These are phyloP conservation scores for Mus pahari DNA, from an alignment of 2,113 vertebrate species.

Conservation along the genomic window DNA sequence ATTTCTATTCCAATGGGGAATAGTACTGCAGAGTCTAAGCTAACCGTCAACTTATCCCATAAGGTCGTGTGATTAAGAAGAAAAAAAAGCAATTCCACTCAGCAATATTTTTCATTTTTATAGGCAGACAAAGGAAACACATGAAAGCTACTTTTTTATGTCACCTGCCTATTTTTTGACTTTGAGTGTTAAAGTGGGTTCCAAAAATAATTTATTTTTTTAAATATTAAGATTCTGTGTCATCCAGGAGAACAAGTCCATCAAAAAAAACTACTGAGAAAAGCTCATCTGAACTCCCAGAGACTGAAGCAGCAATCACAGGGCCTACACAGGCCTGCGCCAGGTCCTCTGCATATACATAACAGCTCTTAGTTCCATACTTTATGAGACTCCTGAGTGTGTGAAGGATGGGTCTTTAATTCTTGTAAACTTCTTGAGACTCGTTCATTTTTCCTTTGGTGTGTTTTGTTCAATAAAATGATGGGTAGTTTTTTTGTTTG, in stretches of 20 bases:
- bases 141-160: neutral
- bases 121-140: neutral
- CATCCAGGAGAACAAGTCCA: neutral
- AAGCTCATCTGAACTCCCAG: neutral
- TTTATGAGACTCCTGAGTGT: neutral
- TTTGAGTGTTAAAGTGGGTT: neutral
- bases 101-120: neutral
- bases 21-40: neutral
- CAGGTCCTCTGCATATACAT: neutral
- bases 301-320: neutral
- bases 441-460: neutral
- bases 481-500: neutral
- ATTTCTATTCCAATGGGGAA: constrained; percentile 26
- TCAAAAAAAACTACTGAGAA: neutral
- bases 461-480: neutral
- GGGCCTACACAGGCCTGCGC: neutral
- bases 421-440: neutral
- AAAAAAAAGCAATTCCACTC: neutral
- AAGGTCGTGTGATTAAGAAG: neutral
- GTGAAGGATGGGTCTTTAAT: neutral
- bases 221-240: neutral
- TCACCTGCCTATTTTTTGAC: neutral
- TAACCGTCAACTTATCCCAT: neutral
- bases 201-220: neutral
- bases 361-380: neutral